Percentiles rank a stretch among this genome's conserved stretches.
These are phyloP conservation scores for Sebastiscus tertius DNA, from an alignment of 2,797 vertebrate species.

Conservation along the genomic window DNA sequence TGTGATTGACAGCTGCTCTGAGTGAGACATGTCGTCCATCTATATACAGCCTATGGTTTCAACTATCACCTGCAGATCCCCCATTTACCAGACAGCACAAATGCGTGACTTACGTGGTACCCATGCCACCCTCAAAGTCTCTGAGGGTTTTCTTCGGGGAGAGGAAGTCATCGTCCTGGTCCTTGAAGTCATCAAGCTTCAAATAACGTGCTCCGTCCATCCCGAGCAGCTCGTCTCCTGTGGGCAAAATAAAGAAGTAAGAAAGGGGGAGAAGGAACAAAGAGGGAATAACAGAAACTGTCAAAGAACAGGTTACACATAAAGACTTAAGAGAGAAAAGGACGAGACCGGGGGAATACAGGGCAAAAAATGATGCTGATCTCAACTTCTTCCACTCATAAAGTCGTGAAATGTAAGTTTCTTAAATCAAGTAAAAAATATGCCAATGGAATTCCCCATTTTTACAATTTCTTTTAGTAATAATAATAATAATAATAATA, in stretches of 20 bases:
- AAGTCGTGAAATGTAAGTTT: not conserved
- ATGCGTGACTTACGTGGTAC: slow-evolving; percentile 87
- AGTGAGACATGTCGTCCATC: too few species aligned
- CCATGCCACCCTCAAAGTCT: slow-evolving; percentile 90
- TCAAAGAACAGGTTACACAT: slow-evolving; percentile 26
- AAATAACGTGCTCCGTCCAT: slow-evolving; percentile 86
- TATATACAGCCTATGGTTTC: too few species aligned
- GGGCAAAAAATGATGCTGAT: slow-evolving; percentile 42
- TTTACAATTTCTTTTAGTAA: not conserved
- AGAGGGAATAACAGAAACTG: not conserved
- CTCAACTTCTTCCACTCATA: slow-evolving; percentile 38
- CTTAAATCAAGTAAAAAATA: not conserved
- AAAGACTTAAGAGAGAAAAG: slow-evolving; percentile 39
- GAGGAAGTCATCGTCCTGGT: slow-evolving; percentile 90
- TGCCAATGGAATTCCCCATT: slow-evolving; percentile 24
- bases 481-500: not conserved
- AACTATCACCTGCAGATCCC: too few species aligned
- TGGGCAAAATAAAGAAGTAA: slow-evolving; percentile 16
- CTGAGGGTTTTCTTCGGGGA: slow-evolving; percentile 87
- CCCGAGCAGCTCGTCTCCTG: slow-evolving; percentile 91
- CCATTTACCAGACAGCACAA: not conserved
- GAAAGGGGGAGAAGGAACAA: not conserved
- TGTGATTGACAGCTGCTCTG: too few species aligned
- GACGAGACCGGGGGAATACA: slow-evolving; percentile 39
- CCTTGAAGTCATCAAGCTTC: slow-evolving; percentile 88